Conservation (phyloP, 1,140 invertebrate genomes). For the Drosophila neocordata region DNA sequence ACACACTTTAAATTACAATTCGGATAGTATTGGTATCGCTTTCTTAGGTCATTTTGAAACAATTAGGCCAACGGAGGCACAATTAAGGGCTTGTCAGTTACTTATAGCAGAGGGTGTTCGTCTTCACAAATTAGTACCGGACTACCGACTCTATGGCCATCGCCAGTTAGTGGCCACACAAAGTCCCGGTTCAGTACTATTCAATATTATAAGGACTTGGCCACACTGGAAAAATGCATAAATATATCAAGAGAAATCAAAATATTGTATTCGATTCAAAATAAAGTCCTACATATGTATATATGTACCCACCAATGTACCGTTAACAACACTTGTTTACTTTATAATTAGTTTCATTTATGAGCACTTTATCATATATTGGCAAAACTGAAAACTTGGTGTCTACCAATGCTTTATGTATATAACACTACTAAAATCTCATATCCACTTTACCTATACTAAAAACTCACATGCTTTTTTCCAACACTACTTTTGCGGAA, state of each 20-base stretch:
- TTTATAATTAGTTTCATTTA: not conserved
- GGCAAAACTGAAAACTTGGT: no score
- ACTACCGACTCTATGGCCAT: conserved; percentile 87
- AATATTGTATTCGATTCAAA: conserved; percentile 8
- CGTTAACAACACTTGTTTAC: not conserved
- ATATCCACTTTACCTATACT: not conserved
- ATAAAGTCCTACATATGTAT: not conserved
- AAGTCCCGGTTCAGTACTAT: conserved; percentile 87
- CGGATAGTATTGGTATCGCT: conserved; percentile 85
- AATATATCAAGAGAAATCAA: no score
- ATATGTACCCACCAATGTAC: not conserved
- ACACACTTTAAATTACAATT: conserved; percentile 84
- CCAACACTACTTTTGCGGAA: not conserved
- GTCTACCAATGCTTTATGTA: not conserved
- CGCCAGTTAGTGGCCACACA: conserved; percentile 85
- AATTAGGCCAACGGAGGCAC: conserved; percentile 83
- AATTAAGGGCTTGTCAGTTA: conserved; percentile 85
- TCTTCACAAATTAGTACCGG: conserved; percentile 83
- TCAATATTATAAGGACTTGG: conserved; percentile 85
- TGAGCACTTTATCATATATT: not conserved
- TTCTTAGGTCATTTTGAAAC: conserved; percentile 88
- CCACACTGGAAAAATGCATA: conserved; percentile 82
- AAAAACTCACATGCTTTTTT: not conserved
- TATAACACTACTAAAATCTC: not conserved
- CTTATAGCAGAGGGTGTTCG: conserved; percentile 86